phyloP scores from a whole-genome alignment of 2,888 invertebrate genomes.

The Oasisia sp. region DNA sequence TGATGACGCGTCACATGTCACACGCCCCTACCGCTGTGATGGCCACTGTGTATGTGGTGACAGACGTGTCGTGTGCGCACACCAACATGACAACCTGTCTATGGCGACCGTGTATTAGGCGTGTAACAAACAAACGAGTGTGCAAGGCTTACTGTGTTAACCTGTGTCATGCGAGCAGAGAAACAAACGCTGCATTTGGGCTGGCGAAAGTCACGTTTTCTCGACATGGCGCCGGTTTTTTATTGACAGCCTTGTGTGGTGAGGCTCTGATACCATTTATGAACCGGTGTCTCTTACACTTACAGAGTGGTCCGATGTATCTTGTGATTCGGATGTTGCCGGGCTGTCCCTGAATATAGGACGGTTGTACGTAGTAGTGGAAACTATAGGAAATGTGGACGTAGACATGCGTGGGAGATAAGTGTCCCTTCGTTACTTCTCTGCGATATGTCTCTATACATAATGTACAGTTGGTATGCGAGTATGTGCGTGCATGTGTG shows the following conservation, averaged over 20 bases:
- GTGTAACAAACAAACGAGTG: neutral
- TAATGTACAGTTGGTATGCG: neutral
- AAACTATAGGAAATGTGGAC: constrained; percentile 3
- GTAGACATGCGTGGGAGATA: neutral
- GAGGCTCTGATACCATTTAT: neutral
- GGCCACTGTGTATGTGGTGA: neutral
- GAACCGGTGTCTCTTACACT: neutral
- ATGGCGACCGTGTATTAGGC: neutral
- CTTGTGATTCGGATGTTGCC: neutral
- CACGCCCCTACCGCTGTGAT: neutral
- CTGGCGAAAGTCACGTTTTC: neutral
- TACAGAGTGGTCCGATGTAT: neutral
- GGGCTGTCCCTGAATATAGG: neutral
- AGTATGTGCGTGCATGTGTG: neutral
- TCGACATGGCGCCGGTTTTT: neutral
- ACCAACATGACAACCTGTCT: neutral
- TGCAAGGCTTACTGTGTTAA: neutral
- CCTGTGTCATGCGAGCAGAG: neutral
- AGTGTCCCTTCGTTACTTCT: neutral
- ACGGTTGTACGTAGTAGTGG: neutral
- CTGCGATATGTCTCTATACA: constrained; percentile 3
- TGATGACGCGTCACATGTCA: neutral
- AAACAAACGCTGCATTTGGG: neutral
- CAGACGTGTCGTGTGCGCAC: neutral
- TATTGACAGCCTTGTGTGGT: neutral